These are phyloP conservation scores for Glareola pratincola DNA, from an alignment of 2,113 vertebrate species.

Conservation along the genomic window DNA sequence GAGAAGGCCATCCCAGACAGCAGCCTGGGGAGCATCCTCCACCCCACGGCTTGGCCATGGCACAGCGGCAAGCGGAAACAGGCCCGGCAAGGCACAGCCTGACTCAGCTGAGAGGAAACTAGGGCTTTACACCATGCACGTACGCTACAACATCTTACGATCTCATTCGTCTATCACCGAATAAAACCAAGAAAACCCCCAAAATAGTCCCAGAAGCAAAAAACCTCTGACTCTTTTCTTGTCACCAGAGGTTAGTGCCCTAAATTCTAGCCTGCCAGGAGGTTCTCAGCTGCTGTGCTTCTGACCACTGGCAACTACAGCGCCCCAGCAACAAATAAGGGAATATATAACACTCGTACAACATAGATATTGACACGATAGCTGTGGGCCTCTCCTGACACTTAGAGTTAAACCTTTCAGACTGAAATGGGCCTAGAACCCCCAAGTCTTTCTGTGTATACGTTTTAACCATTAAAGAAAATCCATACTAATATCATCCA, in stretches of 20 bases:
- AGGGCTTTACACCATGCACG: not conserved
- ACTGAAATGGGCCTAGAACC: not conserved
- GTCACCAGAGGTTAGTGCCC: not conserved
- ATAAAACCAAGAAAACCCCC: not conserved
- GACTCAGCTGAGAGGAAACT: not conserved
- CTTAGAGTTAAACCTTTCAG: not conserved
- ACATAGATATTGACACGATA: accelerated
- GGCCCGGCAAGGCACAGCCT: no score
- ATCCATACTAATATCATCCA: not conserved
- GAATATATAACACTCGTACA: no score
- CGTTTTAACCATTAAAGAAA: not conserved
- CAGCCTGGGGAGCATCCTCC: not conserved
- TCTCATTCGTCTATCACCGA: not conserved
- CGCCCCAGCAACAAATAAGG: not conserved
- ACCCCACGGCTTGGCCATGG: not conserved
- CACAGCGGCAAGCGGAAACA: not conserved
- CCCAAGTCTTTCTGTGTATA: not conserved
- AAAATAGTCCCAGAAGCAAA: not conserved
- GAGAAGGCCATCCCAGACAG: accelerated
- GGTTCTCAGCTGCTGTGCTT: not conserved
- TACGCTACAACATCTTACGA: not conserved
- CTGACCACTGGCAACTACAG: not conserved
- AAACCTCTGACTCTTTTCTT: not conserved
- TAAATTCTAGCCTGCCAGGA: not conserved
- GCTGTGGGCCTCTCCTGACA: not conserved